Evolutionary conservation across 2,797 vertebrate genomes (phyloP), one percentile per base, ranked within the genome.

Genomic region (Australoheros facetus): DNA sequence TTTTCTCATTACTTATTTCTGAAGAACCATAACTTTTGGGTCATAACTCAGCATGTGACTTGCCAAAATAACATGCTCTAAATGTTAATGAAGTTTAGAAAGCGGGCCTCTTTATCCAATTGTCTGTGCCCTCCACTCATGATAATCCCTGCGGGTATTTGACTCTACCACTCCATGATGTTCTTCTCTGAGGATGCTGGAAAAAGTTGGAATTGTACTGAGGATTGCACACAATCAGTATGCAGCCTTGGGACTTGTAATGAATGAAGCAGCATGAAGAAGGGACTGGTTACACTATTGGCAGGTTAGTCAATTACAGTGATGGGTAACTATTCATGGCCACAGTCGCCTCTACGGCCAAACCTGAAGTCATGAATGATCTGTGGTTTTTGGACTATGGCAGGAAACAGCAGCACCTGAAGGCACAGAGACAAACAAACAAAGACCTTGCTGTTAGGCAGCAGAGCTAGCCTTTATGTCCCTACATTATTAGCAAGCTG

Each of bases 31-130:
- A 78, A 78, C 73, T 58, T 83, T 39, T 64, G 54, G 79, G 28
- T 78, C 66, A 21, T 51, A 19, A 57, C 48, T 84, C 79, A 69
- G 39, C 69, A 23, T 81, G 75, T 80, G 75, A 82, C 62, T 54
- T 26, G 11, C 48, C 64, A 69, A 73, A 78, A 79, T 39, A 45
- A 84, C 64, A n/a, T 54, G 71, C 73, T 83, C 48, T 74, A 75
- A 84, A 84, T 84, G 85, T 78, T 77, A 84, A 81, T 56, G 64
- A 77, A 73, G 48, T 88, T 88, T 71, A 64, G 62, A 71, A 70
- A 73, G 71, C 56, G 51, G 54, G 32, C 1, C 16, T 73, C 48
- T 60, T 77, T 28, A 78, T 87, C 74, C 64, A 17, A 4, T 39
- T 70, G 54, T 77, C 83, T 84, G 56, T 64, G 58, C 21, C 51